Base-by-base conservation (phyloP, 1,140 invertebrate species). In the Bradynema listronoti region DNA sequence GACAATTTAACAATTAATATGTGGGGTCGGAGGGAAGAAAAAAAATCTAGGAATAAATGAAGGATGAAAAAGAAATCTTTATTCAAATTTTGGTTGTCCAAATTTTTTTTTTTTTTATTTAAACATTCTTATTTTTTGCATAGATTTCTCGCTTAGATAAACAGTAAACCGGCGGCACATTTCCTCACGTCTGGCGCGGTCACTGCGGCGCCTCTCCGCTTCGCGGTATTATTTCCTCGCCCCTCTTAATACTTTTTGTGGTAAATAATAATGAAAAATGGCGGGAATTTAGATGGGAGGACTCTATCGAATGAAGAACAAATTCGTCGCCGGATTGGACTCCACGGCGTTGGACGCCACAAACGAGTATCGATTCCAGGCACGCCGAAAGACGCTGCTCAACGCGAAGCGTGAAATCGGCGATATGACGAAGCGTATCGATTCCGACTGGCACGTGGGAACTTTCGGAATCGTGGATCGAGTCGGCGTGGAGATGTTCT, bases 101-200 rank as follows among this genome's bases (percentile, higher is more conserved):
- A n/a, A n/a, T n/a, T n/a, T n/a, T n/a, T n/a, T n/a, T n/a, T n/a
- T n/a, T n/a, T n/a, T n/a, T n/a, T n/a, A n/a, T n/a, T n/a, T n/a
- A n/a, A n/a, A n/a, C n/a, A n/a, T n/a, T n/a, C n/a, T n/a, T n/a
- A n/a, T n/a, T n/a, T n/a, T n/a, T n/a, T n/a, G n/a, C n/a, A n/a
- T n/a, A n/a, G n/a, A n/a, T n/a, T n/a, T n/a, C n/a, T n/a, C n/a
- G n/a, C n/a, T n/a, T n/a, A n/a, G n/a, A n/a, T 72, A 1, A 58
- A 61, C 24, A 43, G 41, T n/a, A 42, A 53, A 7, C 25, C 19
- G 25, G 22, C 58, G 16, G 39, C 50, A 22, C 16, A 55, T 60
- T 63, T 49, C 49, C 19, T 73, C 11, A 73, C 71, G 9, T 63
- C 42, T 29, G 69, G 72, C 19, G 71, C 69, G 14, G 32, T 73